Evolutionary conservation across 2,888 invertebrate species (phyloP).

Genomic region (Unio pictorum): DNA sequence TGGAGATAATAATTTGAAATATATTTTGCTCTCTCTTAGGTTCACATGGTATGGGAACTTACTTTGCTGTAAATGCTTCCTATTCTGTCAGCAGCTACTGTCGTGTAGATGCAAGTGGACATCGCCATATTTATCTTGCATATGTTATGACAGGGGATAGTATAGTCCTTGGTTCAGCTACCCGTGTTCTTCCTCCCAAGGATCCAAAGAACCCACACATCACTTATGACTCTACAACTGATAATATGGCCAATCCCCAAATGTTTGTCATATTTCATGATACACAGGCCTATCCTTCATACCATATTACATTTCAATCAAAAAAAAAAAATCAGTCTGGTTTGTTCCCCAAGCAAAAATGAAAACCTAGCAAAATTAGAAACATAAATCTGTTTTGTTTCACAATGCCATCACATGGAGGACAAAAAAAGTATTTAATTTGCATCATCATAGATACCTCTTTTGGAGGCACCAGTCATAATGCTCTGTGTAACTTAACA

Average conservation of each 20-base stretch:
- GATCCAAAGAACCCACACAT: background rate
- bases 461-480: too few species aligned
- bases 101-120: conserved; percentile 12
- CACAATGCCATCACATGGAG: too few species aligned
- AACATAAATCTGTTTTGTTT: too few species aligned
- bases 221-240: conserved; percentile 24
- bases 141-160: conserved; percentile 25
- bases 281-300: conserved; percentile 25
- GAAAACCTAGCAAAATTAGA: too few species aligned
- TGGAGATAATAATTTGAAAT: too few species aligned
- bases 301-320: background rate
- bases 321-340: background rate
- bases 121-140: conserved; percentile 17
- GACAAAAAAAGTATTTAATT: too few species aligned
- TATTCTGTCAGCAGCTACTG: conserved; percentile 13
- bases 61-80: conserved; percentile 17
- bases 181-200: conserved; percentile 14
- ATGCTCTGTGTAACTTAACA: too few species aligned
- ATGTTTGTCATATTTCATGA: conserved; percentile 31
- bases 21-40: too few species aligned
- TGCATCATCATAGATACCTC: too few species aligned
- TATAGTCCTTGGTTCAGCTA: background rate
- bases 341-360: too few species aligned
- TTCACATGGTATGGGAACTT: conserved; percentile 16
- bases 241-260: conserved; percentile 14